Conservation (phyloP, 2,888 invertebrate species). For the Incurvaria masculella region DNA sequence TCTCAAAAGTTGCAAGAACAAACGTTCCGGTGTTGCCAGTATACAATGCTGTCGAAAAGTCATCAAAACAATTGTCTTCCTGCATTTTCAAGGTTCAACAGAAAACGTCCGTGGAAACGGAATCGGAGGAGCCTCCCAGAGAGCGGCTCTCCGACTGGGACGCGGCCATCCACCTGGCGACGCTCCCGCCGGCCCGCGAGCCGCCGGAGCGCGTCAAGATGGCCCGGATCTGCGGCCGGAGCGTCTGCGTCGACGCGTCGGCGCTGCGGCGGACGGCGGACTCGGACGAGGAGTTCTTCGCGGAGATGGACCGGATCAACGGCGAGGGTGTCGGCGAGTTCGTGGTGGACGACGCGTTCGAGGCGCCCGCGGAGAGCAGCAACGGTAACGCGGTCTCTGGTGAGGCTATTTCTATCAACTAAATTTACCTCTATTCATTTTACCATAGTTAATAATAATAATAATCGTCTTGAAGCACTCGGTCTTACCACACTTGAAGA, state of each 20-base stretch:
- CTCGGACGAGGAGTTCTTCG: slow-evolving; percentile 40
- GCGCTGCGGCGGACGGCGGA: slow-evolving; percentile 32
- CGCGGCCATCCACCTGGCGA: slow-evolving; percentile 16
- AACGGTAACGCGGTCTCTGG: slow-evolving; percentile 29
- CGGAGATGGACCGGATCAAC: slow-evolving; percentile 29
- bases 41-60: neutral
- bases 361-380: slow-evolving; percentile 21
- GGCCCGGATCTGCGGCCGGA: slow-evolving; percentile 47
- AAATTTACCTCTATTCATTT: no score
- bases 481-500: no score
- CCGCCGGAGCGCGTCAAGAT: slow-evolving; percentile 22
- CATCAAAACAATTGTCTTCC: neutral
- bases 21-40: slow-evolving; percentile 11
- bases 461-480: no score
- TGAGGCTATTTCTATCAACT: no score
- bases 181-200: slow-evolving; percentile 32
- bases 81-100: slow-evolving; percentile 10
- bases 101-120: slow-evolving; percentile 4
- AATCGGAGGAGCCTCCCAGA: slow-evolving; percentile 9
- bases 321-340: slow-evolving; percentile 18
- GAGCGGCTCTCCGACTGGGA: slow-evolving; percentile 41
- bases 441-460: no score
- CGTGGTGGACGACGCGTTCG: slow-evolving; percentile 12
- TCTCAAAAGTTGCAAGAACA: no score
- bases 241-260: slow-evolving; percentile 47